These are phyloP conservation scores for Hipposideros larvatus DNA, from an alignment of 2,797 vertebrate genomes.

Conservation along the genomic window DNA sequence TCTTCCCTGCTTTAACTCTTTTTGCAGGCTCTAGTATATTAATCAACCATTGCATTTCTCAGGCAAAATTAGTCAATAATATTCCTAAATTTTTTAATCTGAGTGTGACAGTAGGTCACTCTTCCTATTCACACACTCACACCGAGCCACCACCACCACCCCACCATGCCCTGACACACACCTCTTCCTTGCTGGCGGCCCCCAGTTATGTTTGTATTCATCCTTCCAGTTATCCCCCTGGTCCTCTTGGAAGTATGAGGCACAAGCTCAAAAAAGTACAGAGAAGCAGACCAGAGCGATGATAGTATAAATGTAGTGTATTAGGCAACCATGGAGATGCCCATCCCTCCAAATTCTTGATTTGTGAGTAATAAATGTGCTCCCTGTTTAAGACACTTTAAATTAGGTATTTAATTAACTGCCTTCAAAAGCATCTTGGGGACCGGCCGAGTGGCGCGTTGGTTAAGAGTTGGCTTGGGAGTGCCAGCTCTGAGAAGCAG, in stretches of 20 bases:
- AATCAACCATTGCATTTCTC: constrained; percentile 9
- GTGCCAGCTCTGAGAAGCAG: too few relatives aligned
- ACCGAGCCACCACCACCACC: neutral
- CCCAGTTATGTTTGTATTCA: neutral
- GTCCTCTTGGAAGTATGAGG: neutral
- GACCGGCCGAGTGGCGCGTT: too few relatives aligned
- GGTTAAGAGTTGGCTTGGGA: too few relatives aligned
- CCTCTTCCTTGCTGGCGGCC: neutral
- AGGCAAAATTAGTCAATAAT: neutral
- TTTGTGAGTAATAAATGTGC: neutral
- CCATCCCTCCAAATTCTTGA: neutral
- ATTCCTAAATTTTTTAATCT: neutral
- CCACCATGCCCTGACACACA: neutral
- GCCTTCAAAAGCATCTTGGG: neutral
- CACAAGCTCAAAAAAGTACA: neutral
- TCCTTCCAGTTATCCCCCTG: neutral
- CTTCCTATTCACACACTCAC: neutral
- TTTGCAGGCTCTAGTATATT: neutral
- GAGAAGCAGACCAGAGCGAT: neutral
- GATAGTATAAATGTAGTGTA: neutral
- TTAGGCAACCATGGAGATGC: neutral
- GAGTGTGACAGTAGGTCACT: neutral
- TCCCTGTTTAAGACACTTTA: neutral
- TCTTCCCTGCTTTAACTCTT: neutral
- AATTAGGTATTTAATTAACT: neutral